Base-by-base conservation (phyloP, 2,888 invertebrate species). In the Autographa gamma region DNA sequence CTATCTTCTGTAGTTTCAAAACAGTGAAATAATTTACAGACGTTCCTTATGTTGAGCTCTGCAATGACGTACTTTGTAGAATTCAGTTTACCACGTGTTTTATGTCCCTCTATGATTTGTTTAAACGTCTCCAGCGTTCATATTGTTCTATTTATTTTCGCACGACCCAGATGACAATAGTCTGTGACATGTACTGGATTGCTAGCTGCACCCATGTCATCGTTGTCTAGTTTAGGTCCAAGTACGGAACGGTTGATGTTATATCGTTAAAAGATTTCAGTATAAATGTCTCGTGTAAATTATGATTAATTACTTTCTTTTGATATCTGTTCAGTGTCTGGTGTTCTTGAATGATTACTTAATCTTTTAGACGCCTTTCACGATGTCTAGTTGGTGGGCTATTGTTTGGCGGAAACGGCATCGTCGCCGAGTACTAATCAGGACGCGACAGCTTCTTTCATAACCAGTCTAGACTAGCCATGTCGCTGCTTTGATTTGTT, bases 391-490 rank as follows among this genome's bases (percentile, higher is more conserved):
- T 48, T 48, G 19, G 54, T 54, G 16, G 54, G 5, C 54, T 56
- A 56, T 56, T 56, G 54, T 56, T 56, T 56, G 54, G 54, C 54
- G 25, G 54, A 25, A 56, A 56, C 61, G 61, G 25, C 25, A 48
- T 62, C n/a, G 60, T 71, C 71, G 79, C 67, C 38, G 71, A 72
- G 77, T 80, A 78, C 82, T 86, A 88, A 89, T 89, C 89, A 86
- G 86, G 81, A 80, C 89, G 76, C 79, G 85, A 84, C 86, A 77
- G 82, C 76, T 69, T 80, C 85, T 82, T 82, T 82, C 76, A 82
- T 79, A 71, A 76, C 63, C 66, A 66, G 69, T 56, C 74, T 64
- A 71, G 73, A 61, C 77, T 63, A 9, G 60, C 69, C 69, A 67
- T 67, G 70, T 69, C 61, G 38, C 67, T 63, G 65, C 60, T 77